These are phyloP conservation scores for Ciconia boyciana DNA, from an alignment of 2,113 vertebrate genomes.

Conservation along the genomic window DNA sequence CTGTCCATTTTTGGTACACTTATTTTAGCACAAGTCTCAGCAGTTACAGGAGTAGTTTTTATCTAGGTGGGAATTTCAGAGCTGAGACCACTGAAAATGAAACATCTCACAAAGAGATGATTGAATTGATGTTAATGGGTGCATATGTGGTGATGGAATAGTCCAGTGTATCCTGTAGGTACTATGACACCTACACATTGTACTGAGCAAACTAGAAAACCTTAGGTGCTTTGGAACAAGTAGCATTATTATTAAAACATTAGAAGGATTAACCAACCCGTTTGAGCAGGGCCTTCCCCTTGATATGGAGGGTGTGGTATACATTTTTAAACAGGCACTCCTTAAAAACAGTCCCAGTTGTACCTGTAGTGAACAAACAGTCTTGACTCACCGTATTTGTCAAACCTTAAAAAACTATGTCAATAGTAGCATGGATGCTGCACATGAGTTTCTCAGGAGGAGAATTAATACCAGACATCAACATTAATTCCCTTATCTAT, in stretches of 20 bases:
- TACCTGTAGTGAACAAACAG: slow-evolving; percentile 43
- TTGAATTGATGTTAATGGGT: neutral
- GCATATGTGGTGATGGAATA: neutral
- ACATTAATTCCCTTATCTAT: neutral
- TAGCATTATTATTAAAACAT: neutral
- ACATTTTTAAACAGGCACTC: slow-evolving; percentile 58
- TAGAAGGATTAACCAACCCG: neutral
- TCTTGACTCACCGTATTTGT: slow-evolving; percentile 40
- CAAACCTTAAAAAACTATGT: neutral
- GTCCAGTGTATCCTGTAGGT: neutral
- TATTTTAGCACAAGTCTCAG: neutral
- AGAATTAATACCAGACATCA: neutral
- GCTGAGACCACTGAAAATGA: neutral
- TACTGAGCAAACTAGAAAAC: neutral
- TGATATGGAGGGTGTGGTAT: slow-evolving; percentile 31
- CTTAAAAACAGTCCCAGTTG: slow-evolving; percentile 26
- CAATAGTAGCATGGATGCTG: slow-evolving; percentile 20
- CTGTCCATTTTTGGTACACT: neutral
- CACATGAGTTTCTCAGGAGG: neutral
- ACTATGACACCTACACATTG: neutral
- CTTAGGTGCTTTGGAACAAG: neutral
- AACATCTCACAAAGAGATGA: neutral
- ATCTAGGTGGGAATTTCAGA: neutral
- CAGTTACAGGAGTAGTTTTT: neutral
- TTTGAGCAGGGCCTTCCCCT: neutral